Conservation (phyloP, 2,113 vertebrate genomes). For the Micromys minutus region DNA sequence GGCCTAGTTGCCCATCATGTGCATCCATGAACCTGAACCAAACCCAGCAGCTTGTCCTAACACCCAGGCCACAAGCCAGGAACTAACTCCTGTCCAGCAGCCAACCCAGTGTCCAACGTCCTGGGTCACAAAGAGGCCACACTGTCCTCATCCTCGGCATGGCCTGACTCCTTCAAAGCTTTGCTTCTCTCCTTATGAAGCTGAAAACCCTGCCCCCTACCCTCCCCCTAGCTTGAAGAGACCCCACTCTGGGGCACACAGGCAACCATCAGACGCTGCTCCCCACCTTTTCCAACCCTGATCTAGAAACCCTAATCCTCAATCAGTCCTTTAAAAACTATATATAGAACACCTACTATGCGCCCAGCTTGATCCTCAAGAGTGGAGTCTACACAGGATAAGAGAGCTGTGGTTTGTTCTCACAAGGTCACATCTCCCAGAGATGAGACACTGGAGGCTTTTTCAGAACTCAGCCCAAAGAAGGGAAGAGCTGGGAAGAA, state of each 20-base stretch:
- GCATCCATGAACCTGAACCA: background rate
- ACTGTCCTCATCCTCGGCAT: background rate
- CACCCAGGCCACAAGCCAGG: background rate
- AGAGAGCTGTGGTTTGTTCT: background rate
- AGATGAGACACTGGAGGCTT: background rate
- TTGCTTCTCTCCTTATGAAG: background rate
- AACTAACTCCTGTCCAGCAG: background rate
- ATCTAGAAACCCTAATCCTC: background rate
- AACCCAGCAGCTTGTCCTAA: background rate
- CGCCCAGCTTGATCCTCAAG: background rate
- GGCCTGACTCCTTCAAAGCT: too few relatives aligned
- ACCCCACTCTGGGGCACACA: background rate
- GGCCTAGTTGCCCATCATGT: background rate
- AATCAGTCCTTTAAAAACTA: background rate
- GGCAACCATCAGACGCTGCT: background rate
- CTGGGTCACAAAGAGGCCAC: background rate
- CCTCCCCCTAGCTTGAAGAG: background rate
- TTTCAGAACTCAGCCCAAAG: background rate
- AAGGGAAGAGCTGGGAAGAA: background rate
- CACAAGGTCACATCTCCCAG: background rate
- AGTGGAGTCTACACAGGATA: background rate
- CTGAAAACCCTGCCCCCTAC: accelerated
- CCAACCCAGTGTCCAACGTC: background rate
- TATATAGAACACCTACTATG: background rate
- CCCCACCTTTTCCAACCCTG: background rate